Evolutionary conservation across 2,113 vertebrate genomes (phyloP).

Genomic region (Callipepla squamata): DNA sequence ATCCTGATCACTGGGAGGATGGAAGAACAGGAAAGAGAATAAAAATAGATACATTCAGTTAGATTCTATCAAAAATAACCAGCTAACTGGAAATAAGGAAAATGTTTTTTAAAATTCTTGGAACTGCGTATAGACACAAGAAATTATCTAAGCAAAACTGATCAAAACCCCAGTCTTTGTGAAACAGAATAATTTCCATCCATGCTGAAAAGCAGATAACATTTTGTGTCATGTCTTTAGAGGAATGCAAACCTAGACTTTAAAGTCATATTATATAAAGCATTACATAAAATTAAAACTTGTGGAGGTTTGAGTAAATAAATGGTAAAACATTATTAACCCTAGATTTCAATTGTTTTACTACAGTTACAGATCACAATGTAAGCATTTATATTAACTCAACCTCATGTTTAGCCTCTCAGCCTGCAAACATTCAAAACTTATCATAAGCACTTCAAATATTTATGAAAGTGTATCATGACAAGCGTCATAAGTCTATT

Average conservation of each 20-base stretch:
- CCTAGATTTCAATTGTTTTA: not conserved
- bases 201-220: not conserved
- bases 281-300: not conserved
- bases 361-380: not conserved
- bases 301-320: not conserved
- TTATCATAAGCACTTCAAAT: not conserved
- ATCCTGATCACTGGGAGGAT: not conserved
- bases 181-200: not conserved
- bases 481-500: not conserved
- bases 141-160: not conserved
- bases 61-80: not conserved
- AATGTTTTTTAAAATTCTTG: not conserved
- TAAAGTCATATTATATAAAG: not conserved
- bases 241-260: not conserved
- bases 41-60: not conserved
- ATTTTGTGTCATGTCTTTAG: not conserved
- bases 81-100: not conserved
- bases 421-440: not conserved
- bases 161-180: not conserved
- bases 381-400: not conserved
- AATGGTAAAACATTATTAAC: not conserved
- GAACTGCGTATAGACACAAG: not conserved
- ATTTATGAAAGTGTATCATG: not conserved
- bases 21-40: not conserved
- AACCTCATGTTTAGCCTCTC: not conserved